phyloP scores from a whole-genome alignment of 2,888 invertebrate species.

The Thelaira solivaga region DNA sequence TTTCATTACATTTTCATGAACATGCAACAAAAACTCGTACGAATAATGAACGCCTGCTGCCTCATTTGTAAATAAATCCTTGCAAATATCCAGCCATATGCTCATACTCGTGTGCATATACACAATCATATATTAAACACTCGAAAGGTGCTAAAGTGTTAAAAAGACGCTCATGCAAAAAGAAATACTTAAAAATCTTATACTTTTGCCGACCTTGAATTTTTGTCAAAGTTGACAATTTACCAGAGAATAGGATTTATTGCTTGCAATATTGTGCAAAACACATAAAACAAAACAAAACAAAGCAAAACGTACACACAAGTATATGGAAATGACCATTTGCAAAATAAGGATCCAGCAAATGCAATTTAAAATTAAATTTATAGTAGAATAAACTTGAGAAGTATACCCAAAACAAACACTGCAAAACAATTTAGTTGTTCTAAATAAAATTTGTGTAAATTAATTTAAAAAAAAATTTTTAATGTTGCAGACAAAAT shows the following conservation, averaged over 20 bases:
- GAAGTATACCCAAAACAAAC: background rate
- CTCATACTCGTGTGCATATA: background rate
- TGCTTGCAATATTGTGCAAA: constrained; percentile 49
- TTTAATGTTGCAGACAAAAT: too few species aligned
- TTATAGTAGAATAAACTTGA: constrained; percentile 11
- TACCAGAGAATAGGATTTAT: constrained; percentile 64
- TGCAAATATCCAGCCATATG: background rate
- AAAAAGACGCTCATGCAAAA: constrained; percentile 17
- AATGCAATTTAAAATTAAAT: constrained; percentile 17
- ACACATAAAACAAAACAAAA: constrained; percentile 37
- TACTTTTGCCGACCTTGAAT: constrained; percentile 64
- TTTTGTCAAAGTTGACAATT: constrained; percentile 67
- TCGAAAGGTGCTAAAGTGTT: constrained; percentile 50
- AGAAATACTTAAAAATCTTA: constrained; percentile 26
- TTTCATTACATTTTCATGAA: constrained; percentile 18
- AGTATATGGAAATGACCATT: constrained; percentile 58
- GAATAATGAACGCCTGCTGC: constrained; percentile 40
- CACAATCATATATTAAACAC: background rate
- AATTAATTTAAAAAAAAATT: too few species aligned
- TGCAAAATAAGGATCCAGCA: constrained; percentile 21
- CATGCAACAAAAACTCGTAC: constrained; percentile 32
- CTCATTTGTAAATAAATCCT: constrained; percentile 51
- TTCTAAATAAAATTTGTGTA: too few species aligned
- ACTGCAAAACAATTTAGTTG: too few species aligned
- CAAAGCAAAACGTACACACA: too few species aligned